Evolutionary conservation across 2,888 invertebrate genomes (phyloP).

Genomic region (Drosophila melanocephala): DNA sequence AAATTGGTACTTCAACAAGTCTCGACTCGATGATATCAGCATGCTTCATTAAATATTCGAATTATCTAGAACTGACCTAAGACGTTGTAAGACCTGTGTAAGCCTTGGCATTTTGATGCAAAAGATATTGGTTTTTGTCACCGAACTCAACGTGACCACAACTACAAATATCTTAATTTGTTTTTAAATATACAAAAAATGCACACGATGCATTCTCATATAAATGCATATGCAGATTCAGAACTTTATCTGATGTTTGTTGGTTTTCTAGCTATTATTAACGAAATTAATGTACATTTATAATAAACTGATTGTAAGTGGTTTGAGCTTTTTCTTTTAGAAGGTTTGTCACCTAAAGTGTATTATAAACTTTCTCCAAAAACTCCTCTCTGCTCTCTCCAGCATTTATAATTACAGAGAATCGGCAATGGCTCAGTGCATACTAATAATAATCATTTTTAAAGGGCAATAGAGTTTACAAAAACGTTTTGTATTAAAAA

Average conservation of each 20-base stretch:
- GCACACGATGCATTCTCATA: neutral
- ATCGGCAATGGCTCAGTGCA: neutral
- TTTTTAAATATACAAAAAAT: neutral
- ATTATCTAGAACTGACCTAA: slow-evolving; percentile 15
- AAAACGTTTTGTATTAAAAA: neutral
- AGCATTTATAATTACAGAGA: neutral
- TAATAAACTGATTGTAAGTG: neutral
- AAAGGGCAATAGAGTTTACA: neutral
- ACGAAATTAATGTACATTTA: neutral
- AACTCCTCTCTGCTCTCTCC: neutral
- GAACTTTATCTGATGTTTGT: too few species aligned
- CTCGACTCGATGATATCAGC: slow-evolving; percentile 20
- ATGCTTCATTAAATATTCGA: neutral
- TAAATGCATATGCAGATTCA: neutral
- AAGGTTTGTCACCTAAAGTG: neutral
- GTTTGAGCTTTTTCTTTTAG: neutral
- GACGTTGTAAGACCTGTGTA: neutral
- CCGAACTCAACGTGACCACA: too few species aligned
- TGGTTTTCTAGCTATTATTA: neutral
- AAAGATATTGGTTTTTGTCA: neutral
- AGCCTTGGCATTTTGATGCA: neutral
- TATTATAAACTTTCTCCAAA: neutral
- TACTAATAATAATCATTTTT: neutral
- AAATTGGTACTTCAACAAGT: slow-evolving; percentile 11
- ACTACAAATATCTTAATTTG: too few species aligned